phyloP scores from a whole-genome alignment of 2,113 vertebrate species.

The Epinephelus fuscoguttatus region DNA sequence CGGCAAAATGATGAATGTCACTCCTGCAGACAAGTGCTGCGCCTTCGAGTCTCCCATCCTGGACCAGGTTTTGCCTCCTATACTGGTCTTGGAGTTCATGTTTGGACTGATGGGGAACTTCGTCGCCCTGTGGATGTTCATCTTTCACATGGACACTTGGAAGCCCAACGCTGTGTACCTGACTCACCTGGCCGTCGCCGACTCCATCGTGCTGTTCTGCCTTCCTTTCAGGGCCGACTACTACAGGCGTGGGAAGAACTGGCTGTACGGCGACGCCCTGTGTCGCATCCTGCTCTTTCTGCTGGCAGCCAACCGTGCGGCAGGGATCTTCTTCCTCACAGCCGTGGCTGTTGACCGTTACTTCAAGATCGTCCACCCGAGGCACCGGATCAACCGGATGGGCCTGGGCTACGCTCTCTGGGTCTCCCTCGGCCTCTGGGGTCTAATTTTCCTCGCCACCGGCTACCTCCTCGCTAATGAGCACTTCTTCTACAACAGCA shows the following conservation, averaged over 20 bases:
- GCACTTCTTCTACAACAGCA: constrained; percentile 75
- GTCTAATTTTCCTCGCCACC: constrained; percentile 77
- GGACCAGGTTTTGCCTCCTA: constrained; percentile 78
- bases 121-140: constrained; percentile 84
- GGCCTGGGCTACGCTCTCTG: constrained; percentile 74
- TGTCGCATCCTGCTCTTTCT: constrained; percentile 85
- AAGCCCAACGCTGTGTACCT: constrained; percentile 85
- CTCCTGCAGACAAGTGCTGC: constrained; percentile 67
- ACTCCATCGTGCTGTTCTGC: constrained; percentile 84
- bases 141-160: constrained; percentile 83
- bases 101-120: constrained; percentile 83
- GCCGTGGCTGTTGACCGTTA: constrained; percentile 86
- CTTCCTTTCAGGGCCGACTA: constrained; percentile 86
- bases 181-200: constrained; percentile 84
- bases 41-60: constrained; percentile 79
- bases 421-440: constrained; percentile 81
- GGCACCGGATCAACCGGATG: constrained; percentile 77
- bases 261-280: constrained; percentile 80
- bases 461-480: constrained; percentile 75
- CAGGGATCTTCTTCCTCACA: constrained; percentile 86
- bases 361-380: constrained; percentile 84
- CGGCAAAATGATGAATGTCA: constrained; percentile 56
- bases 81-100: constrained; percentile 83
- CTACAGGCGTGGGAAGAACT: constrained; percentile 83
- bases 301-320: constrained; percentile 81